phyloP scores from a whole-genome alignment of 2,888 invertebrate genomes.

The Zeuzera pyrina region DNA sequence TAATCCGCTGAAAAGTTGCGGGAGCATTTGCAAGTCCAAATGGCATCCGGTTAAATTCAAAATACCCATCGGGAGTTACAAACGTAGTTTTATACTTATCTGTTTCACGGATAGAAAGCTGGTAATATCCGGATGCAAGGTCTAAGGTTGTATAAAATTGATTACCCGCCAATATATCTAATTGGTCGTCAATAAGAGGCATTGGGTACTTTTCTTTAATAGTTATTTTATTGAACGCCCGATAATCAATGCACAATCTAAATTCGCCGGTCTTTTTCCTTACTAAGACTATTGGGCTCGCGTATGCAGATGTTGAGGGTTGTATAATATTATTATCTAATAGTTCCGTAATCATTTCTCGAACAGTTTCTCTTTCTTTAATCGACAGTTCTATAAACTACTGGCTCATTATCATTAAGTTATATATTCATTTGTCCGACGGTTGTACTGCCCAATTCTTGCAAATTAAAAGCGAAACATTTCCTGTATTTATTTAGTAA shows the following conservation, averaged over 20 bases:
- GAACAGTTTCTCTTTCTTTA: not conserved
- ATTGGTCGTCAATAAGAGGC: conserved; percentile 10
- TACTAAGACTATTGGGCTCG: conserved; percentile 11
- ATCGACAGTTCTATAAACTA: not conserved
- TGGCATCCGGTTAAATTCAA: conserved; percentile 5
- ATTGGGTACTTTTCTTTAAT: conserved; percentile 10
- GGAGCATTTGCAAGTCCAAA: no score
- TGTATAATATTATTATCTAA: conserved; percentile 4
- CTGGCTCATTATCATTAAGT: not conserved
- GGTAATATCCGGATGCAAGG: conserved; percentile 9
- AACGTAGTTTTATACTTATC: conserved; percentile 3
- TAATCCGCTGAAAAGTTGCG: conserved; percentile 5
- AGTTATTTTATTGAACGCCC: conserved; percentile 10
- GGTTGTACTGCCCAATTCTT: not conserved
- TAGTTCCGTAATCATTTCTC: not conserved
- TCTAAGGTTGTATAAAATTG: conserved; percentile 3
- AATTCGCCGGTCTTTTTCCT: conserved; percentile 10
- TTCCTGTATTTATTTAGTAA: not conserved
- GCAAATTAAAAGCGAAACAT: not conserved
- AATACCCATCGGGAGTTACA: conserved; percentile 5
- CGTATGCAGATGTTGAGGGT: conserved; percentile 6
- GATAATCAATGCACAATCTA: conserved; percentile 10
- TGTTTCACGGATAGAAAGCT: not conserved
- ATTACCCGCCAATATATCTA: conserved; percentile 8
- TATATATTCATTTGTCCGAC: not conserved